These are phyloP conservation scores for Ischnus inquisitorius DNA, from an alignment of 2,888 invertebrate species.

Conservation along the genomic window DNA sequence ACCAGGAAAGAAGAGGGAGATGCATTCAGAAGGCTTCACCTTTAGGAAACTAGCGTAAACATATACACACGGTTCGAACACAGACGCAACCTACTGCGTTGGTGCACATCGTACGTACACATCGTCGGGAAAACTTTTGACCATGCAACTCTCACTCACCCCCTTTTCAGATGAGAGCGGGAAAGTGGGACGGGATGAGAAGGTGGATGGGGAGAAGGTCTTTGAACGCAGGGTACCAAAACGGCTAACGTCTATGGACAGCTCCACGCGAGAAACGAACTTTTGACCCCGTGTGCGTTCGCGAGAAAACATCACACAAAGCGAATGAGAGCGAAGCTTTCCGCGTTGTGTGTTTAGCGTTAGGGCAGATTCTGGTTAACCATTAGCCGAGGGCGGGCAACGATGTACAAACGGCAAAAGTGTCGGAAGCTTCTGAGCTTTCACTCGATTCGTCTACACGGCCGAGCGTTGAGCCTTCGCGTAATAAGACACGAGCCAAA, in stretches of 20 bases:
- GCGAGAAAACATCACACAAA: constrained; percentile 37
- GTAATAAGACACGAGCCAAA: constrained; percentile 34
- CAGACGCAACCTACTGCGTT: background rate
- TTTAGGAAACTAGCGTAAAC: constrained; percentile 55
- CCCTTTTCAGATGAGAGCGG: constrained; percentile 29
- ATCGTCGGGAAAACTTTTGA: constrained; percentile 37
- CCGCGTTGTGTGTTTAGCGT: constrained; percentile 39
- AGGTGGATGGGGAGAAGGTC: background rate
- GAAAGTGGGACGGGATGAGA: background rate
- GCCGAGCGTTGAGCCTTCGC: background rate
- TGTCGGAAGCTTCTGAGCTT: constrained; percentile 8
- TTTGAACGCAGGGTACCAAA: constrained; percentile 33
- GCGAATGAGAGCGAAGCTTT: constrained; percentile 28
- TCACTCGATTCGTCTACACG: constrained; percentile 1
- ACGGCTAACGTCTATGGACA: constrained; percentile 24
- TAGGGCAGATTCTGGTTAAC: constrained; percentile 49
- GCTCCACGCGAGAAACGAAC: constrained; percentile 20
- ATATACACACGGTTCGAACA: background rate
- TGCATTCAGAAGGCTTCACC: constrained; percentile 53
- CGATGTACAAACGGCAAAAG: background rate
- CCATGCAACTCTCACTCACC: constrained; percentile 10
- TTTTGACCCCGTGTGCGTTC: constrained; percentile 40
- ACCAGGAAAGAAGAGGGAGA: constrained; percentile 49
- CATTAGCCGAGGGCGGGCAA: constrained; percentile 4
- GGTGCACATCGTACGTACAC: constrained; percentile 15